These are phyloP conservation scores for Cantharis lateralis DNA, from an alignment of 2,888 invertebrate genomes.

Conservation along the genomic window DNA sequence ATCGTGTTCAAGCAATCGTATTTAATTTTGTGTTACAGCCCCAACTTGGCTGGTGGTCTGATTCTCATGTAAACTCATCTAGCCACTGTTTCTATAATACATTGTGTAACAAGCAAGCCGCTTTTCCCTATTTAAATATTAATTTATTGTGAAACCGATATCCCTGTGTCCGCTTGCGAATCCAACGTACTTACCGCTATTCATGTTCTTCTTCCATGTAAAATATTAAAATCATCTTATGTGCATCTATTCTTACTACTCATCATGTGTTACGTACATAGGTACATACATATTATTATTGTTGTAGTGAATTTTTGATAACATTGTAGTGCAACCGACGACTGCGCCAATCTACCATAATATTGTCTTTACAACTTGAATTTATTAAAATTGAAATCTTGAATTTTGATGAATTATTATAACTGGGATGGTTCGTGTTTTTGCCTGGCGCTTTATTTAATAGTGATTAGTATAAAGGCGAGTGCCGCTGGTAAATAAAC, in stretches of 20 bases:
- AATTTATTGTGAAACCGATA: constrained; percentile 33
- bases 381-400: background rate
- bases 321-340: background rate
- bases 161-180: constrained; percentile 14
- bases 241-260: background rate
- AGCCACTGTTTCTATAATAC: constrained; percentile 19
- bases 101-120: constrained; percentile 26
- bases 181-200: background rate
- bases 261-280: no score
- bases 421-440: background rate
- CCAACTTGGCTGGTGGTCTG: constrained; percentile 33
- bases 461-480: background rate
- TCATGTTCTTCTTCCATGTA: background rate
- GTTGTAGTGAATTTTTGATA: no score
- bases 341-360: background rate
- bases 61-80: constrained; percentile 32
- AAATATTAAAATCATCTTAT: background rate
- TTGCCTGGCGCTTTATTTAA: background rate
- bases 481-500: background rate
- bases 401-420: background rate
- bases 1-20: constrained; percentile 36
- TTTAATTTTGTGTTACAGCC: constrained; percentile 33
- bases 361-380: background rate
- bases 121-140: constrained; percentile 30
- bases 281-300: no score